Percentiles rank a stretch among this genome's conserved stretches.
phyloP scores from a whole-genome alignment of 2,888 invertebrate species.

The Stenodema calcarata region DNA sequence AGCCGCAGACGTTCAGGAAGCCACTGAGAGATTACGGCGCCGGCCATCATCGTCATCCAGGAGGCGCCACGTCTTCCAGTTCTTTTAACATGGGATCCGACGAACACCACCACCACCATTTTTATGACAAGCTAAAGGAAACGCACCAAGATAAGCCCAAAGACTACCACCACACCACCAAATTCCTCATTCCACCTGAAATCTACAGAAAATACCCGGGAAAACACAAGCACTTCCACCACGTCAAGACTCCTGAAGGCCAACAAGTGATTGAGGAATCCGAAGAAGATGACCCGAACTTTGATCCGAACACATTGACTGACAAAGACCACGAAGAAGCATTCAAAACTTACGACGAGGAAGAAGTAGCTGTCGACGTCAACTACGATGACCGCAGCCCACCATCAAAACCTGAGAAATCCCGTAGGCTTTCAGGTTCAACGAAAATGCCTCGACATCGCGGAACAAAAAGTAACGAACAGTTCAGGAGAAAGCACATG shows the following conservation, averaged over 20 bases:
- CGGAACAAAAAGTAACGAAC: neutral
- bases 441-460: neutral
- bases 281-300: constrained; percentile 49
- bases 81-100: constrained; percentile 43
- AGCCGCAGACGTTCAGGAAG: constrained; percentile 13
- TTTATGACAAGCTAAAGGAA: constrained; percentile 50
- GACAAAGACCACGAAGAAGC: constrained; percentile 53
- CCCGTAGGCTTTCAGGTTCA: neutral
- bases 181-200: constrained; percentile 45
- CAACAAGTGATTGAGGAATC: constrained; percentile 45
- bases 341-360: constrained; percentile 51
- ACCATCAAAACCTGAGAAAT: neutral
- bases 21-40: constrained; percentile 9
- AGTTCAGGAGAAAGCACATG: neutral
- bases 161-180: constrained; percentile 42
- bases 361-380: constrained; percentile 35
- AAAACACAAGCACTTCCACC: constrained; percentile 53
- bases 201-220: constrained; percentile 29
- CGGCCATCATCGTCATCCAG: constrained; percentile 19
- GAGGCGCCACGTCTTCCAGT: constrained; percentile 25
- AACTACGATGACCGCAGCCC: neutral
- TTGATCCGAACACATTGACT: constrained; percentile 49
- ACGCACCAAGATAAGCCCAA: constrained; percentile 48
- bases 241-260: constrained; percentile 48
- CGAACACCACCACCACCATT: constrained; percentile 53